Percentiles rank a stretch among this genome's conserved stretches.
Conservation (phyloP, 2,888 invertebrate genomes). For the Onchidella celtica region DNA sequence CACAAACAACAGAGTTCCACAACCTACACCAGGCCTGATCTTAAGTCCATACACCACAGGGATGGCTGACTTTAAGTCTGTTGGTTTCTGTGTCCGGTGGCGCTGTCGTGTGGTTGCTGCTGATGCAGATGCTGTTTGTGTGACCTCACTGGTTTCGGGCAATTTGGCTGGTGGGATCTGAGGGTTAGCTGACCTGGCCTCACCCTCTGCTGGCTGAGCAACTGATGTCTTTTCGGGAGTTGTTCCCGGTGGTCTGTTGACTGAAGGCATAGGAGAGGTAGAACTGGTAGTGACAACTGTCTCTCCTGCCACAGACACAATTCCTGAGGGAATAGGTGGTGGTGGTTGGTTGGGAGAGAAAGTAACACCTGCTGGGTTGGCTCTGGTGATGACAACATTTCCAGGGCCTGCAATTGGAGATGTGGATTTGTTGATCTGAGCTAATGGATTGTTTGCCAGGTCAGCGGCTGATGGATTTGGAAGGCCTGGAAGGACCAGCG, state of each 20-base stretch:
- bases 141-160: not conserved
- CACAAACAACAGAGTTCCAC: constrained; percentile 25
- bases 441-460: not conserved
- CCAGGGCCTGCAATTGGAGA: not conserved
- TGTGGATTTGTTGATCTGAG: not conserved
- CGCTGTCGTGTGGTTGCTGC: not conserved
- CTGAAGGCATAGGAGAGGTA: constrained; percentile 9
- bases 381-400: not conserved
- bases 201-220: not conserved
- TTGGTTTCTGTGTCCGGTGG: not conserved
- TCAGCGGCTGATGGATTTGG: not conserved
- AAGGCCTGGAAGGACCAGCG: not conserved
- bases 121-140: no score
- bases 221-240: not conserved
- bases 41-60: constrained; percentile 41
- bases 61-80: not conserved
- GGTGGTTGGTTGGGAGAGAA: constrained; percentile 35
- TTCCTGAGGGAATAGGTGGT: constrained; percentile 9
- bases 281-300: not conserved
- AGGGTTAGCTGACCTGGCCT: not conserved
- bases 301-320: not conserved
- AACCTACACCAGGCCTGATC: constrained; percentile 38
- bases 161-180: not conserved
- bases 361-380: not conserved
- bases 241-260: not conserved